A percentile compares a stretch with the other conserved stretches of the same genome.
phyloP scores from a whole-genome alignment of 2,797 vertebrate species.

The Chelonia mydas region DNA sequence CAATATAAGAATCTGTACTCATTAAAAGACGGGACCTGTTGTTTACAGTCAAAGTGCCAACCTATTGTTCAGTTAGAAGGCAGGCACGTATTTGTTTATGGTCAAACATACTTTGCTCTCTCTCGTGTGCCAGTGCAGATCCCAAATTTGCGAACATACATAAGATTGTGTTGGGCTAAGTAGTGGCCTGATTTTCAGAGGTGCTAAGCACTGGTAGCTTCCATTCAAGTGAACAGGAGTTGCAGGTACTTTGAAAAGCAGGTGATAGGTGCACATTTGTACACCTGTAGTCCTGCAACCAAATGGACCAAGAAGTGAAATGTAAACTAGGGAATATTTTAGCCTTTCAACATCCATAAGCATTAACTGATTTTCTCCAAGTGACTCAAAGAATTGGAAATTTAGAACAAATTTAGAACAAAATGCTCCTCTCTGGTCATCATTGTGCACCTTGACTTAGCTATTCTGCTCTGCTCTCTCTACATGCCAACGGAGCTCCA shows the following conservation, averaged over 20 bases:
- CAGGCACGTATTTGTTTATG: background rate
- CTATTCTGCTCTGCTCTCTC: background rate
- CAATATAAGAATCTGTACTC: background rate
- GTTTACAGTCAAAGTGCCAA: background rate
- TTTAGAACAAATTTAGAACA: background rate
- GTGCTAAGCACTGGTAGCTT: background rate
- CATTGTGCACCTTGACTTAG: background rate
- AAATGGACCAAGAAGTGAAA: background rate
- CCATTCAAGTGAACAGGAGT: background rate
- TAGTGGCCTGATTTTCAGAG: background rate
- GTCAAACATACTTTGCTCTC: background rate
- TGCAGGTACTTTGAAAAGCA: background rate
- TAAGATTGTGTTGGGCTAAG: background rate
- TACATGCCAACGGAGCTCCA: background rate
- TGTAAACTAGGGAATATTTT: background rate
- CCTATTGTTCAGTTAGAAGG: background rate
- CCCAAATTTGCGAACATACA: background rate
- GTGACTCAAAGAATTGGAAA: background rate
- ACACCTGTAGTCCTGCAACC: background rate
- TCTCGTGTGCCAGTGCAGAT: background rate
- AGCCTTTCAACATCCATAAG: background rate
- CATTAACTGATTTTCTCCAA: background rate
- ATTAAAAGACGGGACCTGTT: background rate
- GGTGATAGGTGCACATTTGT: background rate
- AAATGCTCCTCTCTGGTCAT: background rate